Evolutionary conservation across 2,888 invertebrate genomes (phyloP), one percentile per base, ranked within the genome.

Genomic region (Eristalis arbustorum): DNA sequence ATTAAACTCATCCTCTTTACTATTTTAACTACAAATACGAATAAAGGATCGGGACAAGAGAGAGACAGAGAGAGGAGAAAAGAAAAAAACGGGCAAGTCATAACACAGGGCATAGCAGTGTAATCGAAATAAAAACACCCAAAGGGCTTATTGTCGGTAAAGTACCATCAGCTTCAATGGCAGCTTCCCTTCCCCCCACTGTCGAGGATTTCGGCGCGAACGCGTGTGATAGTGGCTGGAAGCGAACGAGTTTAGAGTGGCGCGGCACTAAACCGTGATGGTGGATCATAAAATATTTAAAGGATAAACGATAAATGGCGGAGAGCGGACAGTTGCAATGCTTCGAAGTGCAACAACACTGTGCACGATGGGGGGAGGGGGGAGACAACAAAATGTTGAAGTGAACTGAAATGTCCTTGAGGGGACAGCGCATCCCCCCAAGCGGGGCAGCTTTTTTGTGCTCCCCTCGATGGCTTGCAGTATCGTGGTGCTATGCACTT

Each of bases 41-140:
- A 66, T 18, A 74, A 63, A 72, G 62, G 14, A 42, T 72, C 22
- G n/a, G n/a, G n/a, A n/a, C n/a, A n/a, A 28, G 31, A 31, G 31
- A 31, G 31, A 31, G 0, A 31, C 5, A 31, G 31, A 31, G 31
- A 6, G 31, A 31, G 6, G 6, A 31, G 31, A 31, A 31, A 1
- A 31, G 10, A 31, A 31, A 42, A 73, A 77, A 63, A 59, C 42
- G 28, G 57, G 49, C 64, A 10, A 63, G 6, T 40, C 56, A 28
- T 34, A 75, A 73, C 68, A 68, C 68, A 69, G 49, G 49, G 82
- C 31, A 78, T 75, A 75, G 72, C 78, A 67, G 68, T 75, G 78
- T 87, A 87, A 87, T 83, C 87, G 87, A 87, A 83, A 83, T 83
- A 87, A 87, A 83, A 87, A 74, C 75, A 87, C 87, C 87, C 87